A percentile compares a stretch with the other conserved stretches of the same genome.
Conservation (phyloP, 2,888 invertebrate species). For the Xylota segnis region DNA sequence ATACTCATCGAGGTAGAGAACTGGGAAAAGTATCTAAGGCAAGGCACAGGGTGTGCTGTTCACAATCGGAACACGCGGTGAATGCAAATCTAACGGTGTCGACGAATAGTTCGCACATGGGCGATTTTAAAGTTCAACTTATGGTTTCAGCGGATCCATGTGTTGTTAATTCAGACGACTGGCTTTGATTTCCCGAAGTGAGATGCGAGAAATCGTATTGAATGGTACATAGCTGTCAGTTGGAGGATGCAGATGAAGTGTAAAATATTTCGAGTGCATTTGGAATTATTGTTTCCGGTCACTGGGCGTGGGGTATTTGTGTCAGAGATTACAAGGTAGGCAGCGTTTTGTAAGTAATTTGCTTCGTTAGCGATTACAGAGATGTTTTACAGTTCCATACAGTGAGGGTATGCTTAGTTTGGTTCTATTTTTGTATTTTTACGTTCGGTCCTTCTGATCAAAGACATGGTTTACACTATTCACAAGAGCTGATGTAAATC, state of each 20-base stretch:
- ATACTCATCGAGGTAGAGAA: slow-evolving; percentile 18
- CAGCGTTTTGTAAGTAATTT: too few relatives aligned
- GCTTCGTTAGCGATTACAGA: too few relatives aligned
- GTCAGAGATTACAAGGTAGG: background rate
- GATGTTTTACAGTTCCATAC: too few relatives aligned
- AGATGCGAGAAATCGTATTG: slow-evolving; percentile 67
- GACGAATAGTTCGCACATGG: slow-evolving; percentile 69
- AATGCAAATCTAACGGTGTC: slow-evolving; percentile 70
- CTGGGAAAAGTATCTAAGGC: slow-evolving; percentile 22
- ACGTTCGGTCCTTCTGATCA: too few relatives aligned
- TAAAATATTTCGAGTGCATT: slow-evolving; percentile 36
- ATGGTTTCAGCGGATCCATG: slow-evolving; percentile 61
- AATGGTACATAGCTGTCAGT: slow-evolving; percentile 57
- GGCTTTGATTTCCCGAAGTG: slow-evolving; percentile 58
- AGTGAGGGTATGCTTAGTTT: too few relatives aligned
- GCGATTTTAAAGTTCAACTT: slow-evolving; percentile 70
- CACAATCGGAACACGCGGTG: slow-evolving; percentile 46
- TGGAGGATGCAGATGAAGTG: slow-evolving; percentile 62
- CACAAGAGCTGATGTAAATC: too few relatives aligned
- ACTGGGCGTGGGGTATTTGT: slow-evolving; percentile 16
- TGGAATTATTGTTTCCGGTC: slow-evolving; percentile 65
- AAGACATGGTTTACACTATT: too few relatives aligned
- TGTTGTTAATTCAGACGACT: slow-evolving; percentile 70
- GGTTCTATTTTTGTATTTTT: too few relatives aligned
- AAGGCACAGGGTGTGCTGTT: slow-evolving; percentile 40